phyloP scores from a whole-genome alignment of 2,113 vertebrate species.

The Alexandromys fortis region DNA sequence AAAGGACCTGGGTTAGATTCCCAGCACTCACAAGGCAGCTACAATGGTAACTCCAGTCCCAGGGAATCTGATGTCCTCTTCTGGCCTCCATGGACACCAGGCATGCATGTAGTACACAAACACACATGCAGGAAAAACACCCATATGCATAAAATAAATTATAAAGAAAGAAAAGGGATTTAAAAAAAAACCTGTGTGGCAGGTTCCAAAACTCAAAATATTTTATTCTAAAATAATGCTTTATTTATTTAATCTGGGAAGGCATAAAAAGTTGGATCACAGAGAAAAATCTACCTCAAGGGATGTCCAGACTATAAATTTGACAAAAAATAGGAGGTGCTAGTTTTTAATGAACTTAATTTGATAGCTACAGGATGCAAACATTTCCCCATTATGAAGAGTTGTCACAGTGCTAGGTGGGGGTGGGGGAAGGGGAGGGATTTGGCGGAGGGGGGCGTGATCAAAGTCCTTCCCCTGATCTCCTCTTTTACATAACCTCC shows the following conservation, averaged over 20 bases:
- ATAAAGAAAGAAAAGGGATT: background rate
- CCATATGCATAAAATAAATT: background rate
- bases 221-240: slow-evolving; percentile 35
- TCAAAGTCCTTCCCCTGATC: background rate
- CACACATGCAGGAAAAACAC: background rate
- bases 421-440: background rate
- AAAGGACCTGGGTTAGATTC: background rate
- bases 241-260: background rate
- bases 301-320: background rate
- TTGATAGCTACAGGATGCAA: background rate
- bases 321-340: background rate
- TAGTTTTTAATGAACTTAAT: background rate
- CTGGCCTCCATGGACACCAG: background rate
- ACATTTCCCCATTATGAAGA: background rate
- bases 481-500: background rate
- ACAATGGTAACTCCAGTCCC: background rate
- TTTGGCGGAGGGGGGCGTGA: background rate
- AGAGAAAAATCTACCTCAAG: background rate
- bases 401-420: background rate
- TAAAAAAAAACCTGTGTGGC: background rate
- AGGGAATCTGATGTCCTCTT: background rate
- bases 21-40: background rate
- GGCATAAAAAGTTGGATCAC: background rate
- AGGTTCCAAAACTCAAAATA: background rate
- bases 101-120: background rate